Evolutionary conservation across 2,888 invertebrate genomes (phyloP), one percentile per base, ranked within the genome.

Genomic region (Tetranychus truncatus): DNA sequence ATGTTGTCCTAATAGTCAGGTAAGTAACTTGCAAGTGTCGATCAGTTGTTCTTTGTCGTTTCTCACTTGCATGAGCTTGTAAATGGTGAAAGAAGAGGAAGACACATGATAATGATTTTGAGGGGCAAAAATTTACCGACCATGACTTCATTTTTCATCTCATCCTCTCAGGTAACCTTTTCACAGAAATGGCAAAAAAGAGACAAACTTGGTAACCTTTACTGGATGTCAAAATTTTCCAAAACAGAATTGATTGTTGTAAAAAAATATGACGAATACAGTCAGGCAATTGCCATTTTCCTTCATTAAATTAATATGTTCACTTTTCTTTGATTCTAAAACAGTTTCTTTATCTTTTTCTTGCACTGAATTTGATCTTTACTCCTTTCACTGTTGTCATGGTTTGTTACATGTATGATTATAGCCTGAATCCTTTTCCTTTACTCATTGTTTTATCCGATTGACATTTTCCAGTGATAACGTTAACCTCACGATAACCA

Each of bases 381-480:
- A 15, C 9, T 55, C 55, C 55, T 55, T 15, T 55, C 15, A 15
- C 55, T 15, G 55, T 15, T 55, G 55, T 55, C 55, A 55, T 55
- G 55, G 55, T 55, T 55, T 55, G 55, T 55, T 15, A 55, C 55
- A 55, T 55, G 2, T 55, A 15, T 55, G 55, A 55, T 55, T 55
- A 55, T 55, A 55, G 11, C 55, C 55, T 15, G 55, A 55, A 3
- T 7, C 15, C 2, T 55, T 55, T 55, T 55, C 55, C 15, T 55
- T 15, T 15, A 15, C 55, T 55, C 55, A 55, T 55, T 55, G 55
- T 55, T 55, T 55, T 55, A 55, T 55, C 9, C 71, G 76, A 1
- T 66, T 77, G 67, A 72, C 76, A 15, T 76, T 76, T 11, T 75
- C 75, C n/a, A 76, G 76, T 66, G 77, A 76, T 15, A 77, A 76